These are phyloP conservation scores for Proteles cristata DNA, from an alignment of 2,113 vertebrate genomes.

Conservation along the genomic window DNA sequence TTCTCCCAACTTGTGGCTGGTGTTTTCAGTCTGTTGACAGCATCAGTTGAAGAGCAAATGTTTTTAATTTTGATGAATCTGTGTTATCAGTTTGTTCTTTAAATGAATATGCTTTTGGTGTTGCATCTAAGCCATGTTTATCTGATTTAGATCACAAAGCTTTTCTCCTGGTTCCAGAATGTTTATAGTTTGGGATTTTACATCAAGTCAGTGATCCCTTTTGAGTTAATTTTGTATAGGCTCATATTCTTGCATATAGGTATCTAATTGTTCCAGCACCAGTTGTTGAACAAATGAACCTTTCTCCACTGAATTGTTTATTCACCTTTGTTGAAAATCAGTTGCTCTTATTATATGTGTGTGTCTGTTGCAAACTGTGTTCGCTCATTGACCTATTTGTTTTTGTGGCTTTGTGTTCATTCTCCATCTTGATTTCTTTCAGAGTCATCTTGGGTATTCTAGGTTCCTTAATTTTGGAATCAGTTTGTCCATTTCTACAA, in stretches of 20 bases:
- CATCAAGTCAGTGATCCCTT: neutral
- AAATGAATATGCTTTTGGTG: neutral
- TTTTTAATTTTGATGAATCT: constrained; percentile 44
- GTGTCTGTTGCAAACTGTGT: neutral
- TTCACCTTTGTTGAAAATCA: neutral
- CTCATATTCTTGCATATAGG: neutral
- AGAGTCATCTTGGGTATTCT: neutral
- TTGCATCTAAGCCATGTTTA: neutral
- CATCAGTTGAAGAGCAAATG: neutral
- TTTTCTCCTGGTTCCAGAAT: neutral
- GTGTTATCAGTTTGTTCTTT: neutral
- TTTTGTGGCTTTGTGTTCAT: neutral
- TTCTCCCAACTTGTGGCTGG: neutral
- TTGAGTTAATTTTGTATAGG: constrained; percentile 16
- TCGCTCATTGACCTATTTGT: neutral
- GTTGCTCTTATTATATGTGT: neutral
- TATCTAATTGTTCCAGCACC: neutral
- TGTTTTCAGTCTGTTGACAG: neutral
- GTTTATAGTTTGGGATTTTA: constrained; percentile 2
- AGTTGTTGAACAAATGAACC: neutral
- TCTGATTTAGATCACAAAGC: neutral
- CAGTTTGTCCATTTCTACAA: neutral
- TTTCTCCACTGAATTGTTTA: neutral
- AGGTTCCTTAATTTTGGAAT: constrained; percentile 23
- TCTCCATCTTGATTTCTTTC: neutral